These are phyloP conservation scores for Tridacna gigas DNA, from an alignment of 2,888 invertebrate species.

Conservation along the genomic window DNA sequence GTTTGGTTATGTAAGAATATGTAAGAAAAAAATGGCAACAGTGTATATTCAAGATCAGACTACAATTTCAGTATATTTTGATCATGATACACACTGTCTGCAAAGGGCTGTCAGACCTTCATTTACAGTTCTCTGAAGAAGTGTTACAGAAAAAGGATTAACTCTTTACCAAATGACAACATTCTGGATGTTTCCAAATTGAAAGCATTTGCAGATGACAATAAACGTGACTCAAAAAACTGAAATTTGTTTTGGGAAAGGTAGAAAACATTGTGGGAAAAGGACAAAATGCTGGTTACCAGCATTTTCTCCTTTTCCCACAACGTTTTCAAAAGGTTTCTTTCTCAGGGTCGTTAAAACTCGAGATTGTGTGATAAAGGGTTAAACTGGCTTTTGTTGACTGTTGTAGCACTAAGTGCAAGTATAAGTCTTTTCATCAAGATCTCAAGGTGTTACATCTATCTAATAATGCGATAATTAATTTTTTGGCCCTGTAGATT, in stretches of 20 bases:
- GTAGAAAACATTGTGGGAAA: background rate
- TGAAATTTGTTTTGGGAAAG: background rate
- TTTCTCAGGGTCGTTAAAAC: background rate
- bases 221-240: too few species aligned
- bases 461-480: constrained; percentile 8
- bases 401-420: background rate
- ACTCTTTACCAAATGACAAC: too few species aligned
- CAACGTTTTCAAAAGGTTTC: background rate
- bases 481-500: background rate
- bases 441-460: constrained; percentile 17
- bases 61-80: too few species aligned
- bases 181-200: too few species aligned
- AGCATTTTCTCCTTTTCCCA: background rate
- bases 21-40: too few species aligned
- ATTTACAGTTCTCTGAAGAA: too few species aligned
- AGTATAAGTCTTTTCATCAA: constrained; percentile 15
- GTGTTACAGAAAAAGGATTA: too few species aligned
- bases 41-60: too few species aligned
- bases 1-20: too few species aligned
- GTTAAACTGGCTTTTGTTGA: constrained; percentile 13
- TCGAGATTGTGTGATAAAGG: background rate
- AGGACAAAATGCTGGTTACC: background rate
- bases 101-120: too few species aligned
- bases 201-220: too few species aligned
- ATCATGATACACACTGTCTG: too few species aligned